Evolutionary conservation across 2,888 invertebrate species (phyloP).

Genomic region (Terebella lapidaria): DNA sequence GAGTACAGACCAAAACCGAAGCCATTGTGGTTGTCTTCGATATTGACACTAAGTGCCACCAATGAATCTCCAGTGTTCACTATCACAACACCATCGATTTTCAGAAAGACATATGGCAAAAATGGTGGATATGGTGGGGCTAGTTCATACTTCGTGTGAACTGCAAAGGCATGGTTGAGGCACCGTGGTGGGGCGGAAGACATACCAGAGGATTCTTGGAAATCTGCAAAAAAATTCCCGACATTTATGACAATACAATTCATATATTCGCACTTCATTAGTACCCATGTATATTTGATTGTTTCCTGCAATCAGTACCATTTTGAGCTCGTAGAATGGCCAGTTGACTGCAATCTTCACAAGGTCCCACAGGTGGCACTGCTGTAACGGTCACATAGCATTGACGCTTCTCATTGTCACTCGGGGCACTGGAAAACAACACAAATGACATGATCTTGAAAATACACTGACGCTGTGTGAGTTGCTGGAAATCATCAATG

Average conservation of each 20-base stretch:
- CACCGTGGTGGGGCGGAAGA: slow-evolving; percentile 56
- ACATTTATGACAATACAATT: neutral
- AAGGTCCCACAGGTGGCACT: slow-evolving; percentile 63
- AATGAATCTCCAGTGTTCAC: slow-evolving; percentile 78
- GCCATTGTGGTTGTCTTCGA: slow-evolving; percentile 57
- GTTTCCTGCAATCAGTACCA: slow-evolving; percentile 6
- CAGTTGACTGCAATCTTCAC: slow-evolving; percentile 58
- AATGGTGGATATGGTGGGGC: slow-evolving; percentile 61
- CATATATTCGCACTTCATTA: neutral
- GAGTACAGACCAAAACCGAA: slow-evolving; percentile 22
- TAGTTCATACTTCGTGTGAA: slow-evolving; percentile 86
- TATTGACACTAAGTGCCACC: slow-evolving; percentile 68
- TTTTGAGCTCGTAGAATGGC: slow-evolving; percentile 19
- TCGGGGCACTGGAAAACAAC: slow-evolving; percentile 25
- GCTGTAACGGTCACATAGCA: slow-evolving; percentile 67
- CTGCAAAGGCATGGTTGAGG: slow-evolving; percentile 81
- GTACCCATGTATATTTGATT: neutral
- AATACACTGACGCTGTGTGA: too few relatives aligned
- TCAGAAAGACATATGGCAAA: slow-evolving; percentile 55
- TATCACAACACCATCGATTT: slow-evolving; percentile 63
- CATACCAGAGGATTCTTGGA: slow-evolving; percentile 7
- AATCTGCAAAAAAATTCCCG: slow-evolving; percentile 13
- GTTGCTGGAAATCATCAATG: too few relatives aligned
- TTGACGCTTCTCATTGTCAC: slow-evolving; percentile 47
- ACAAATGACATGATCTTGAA: neutral